Base-by-base conservation (phyloP, 2,797 vertebrate genomes). In the Anguilla obscura region DNA sequence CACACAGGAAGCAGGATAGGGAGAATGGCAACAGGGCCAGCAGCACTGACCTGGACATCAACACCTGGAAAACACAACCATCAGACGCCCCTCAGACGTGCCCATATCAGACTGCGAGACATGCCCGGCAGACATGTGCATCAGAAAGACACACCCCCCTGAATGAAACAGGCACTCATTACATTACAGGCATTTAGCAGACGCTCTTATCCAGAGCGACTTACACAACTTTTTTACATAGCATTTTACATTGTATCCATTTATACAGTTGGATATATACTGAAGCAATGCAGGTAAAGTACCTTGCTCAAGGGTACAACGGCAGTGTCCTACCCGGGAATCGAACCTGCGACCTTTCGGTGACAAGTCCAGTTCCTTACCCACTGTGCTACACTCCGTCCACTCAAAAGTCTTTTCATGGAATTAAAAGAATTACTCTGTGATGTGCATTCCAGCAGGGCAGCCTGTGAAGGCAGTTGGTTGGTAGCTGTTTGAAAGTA, bases 1-100 rank as follows among this genome's bases (percentile, higher is more conserved):
- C 95, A 0, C 97, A 98, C 5, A 98, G 0, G 0, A 95, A 1
- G 14, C 97, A 98, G 45, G 97, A 93, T 0, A 94, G 89, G 3
- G 97, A 92, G 10, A 99, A 99, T 0, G 98, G 97, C 86, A 93
- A 94, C 86, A 99, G 89, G 4, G 97, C 97, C 74, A 96, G 93
- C 9, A 96, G 24, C 85, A 99, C 95, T 0, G 98, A 99, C 12
- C 94, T 92, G 0, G 93, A 97, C 94, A 97, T 97, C 18, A 99
- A 91, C 88, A 99, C 98, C 98, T 99, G 91, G 63, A 88, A 87
- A 50, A 85, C 85, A 88, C 30, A 84, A 14, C 74, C 74, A 79
- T 40, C 76, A 76, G 48, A 60, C 1, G 86, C 27, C 66, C 9
- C 36, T 80, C 21, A 84, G 14, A 63, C 3, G 84, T 58, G 85